phyloP scores from a whole-genome alignment of 53 echinoderm and acorn worm species.

The Echinometra lucunter region DNA sequence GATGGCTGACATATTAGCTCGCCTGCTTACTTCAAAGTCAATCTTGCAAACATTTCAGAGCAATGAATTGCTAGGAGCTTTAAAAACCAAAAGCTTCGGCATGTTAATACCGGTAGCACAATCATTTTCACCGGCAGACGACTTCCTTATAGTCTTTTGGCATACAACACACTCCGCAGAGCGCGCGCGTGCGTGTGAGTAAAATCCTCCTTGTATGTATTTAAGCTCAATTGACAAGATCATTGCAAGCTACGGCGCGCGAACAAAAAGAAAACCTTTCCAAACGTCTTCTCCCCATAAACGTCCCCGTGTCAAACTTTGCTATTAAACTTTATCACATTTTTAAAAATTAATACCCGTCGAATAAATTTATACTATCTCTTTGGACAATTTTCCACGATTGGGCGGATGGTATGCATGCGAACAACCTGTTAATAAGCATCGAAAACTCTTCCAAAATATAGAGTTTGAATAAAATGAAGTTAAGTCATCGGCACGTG shows the following conservation, averaged over 20 bases:
- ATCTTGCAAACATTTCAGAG: conserved; percentile 21
- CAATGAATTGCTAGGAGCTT: conserved; percentile 19
- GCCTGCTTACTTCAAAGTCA: conserved; percentile 27
- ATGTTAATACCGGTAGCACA: conserved; percentile 28
- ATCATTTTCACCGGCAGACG: neutral
- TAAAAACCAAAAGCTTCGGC: conserved; percentile 43
- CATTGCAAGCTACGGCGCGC: conserved; percentile 29
- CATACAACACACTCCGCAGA: conserved; percentile 41
- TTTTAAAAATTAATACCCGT: conserved; percentile 72
- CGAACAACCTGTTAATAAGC: conserved; percentile 66
- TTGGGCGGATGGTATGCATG: conserved; percentile 44
- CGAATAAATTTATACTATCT: conserved; percentile 70
- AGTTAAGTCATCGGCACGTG: conserved; percentile 66
- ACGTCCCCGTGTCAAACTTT: conserved; percentile 69
- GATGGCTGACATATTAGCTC: conserved; percentile 50
- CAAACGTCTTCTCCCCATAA: conserved; percentile 65
- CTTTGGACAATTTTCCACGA: conserved; percentile 47
- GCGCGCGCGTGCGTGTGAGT: conserved; percentile 51
- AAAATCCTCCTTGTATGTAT: neutral
- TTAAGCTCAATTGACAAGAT: conserved; percentile 10
- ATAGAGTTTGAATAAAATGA: neutral
- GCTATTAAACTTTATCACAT: conserved; percentile 72
- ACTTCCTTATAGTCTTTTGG: neutral
- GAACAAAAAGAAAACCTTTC: conserved; percentile 58
- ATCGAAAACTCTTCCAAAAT: conserved; percentile 17